Evolutionary conservation across 1,140 invertebrate genomes (phyloP).

Genomic region (Zophobas atratus): DNA sequence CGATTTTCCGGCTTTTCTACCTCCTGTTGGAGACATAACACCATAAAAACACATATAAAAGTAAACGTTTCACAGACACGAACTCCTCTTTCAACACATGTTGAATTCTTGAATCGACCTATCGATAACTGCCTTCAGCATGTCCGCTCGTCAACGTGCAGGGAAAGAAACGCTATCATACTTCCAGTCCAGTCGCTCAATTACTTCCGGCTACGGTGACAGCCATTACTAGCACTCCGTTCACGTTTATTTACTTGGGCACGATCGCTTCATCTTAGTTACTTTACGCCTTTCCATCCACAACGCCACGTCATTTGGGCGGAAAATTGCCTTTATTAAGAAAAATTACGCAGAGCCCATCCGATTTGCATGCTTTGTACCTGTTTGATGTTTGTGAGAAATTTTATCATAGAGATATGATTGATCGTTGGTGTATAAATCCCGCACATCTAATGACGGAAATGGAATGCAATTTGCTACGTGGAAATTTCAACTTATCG

Average conservation of each 20-base stretch:
- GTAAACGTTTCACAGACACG: not conserved
- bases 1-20: no score
- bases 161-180: constrained; percentile 31
- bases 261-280: constrained; percentile 33
- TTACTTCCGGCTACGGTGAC: constrained; percentile 37
- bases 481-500: not conserved
- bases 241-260: constrained; percentile 20
- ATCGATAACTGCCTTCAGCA: constrained; percentile 14
- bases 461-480: not conserved
- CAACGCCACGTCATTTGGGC: not conserved
- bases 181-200: constrained; percentile 36
- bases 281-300: constrained; percentile 16
- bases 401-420: not conserved
- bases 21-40: no score
- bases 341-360: constrained; percentile 20
- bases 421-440: not conserved
- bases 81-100: constrained; percentile 23
- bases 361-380: constrained; percentile 11
- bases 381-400: constrained; percentile 9
- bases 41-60: no score
- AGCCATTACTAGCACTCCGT: constrained; percentile 16
- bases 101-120: not conserved
- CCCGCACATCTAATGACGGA: not conserved
- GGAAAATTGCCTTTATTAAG: constrained; percentile 40
- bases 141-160: constrained; percentile 20